Evolutionary conservation across 2,888 invertebrate species (phyloP).

Genomic region (Tyria jacobaeae): DNA sequence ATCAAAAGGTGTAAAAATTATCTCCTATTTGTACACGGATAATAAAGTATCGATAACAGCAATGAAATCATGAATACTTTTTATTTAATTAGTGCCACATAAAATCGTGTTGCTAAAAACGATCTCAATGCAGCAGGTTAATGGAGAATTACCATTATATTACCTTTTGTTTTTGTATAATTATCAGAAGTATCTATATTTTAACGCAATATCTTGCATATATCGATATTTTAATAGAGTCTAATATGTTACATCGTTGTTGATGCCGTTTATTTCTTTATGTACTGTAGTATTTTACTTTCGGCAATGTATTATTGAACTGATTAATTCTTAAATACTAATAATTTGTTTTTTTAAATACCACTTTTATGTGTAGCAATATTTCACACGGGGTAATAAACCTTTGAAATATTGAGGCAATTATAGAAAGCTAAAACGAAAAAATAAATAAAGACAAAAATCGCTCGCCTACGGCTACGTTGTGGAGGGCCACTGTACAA

Average conservation of each 20-base stretch:
- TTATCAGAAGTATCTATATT: background rate
- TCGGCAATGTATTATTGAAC: background rate
- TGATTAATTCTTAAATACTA: background rate
- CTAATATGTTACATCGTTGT: background rate
- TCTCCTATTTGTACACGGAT: slow-evolving; percentile 34
- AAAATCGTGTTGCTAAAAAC: slow-evolving; percentile 32
- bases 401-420: slow-evolving; percentile 74
- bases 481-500: slow-evolving; percentile 82
- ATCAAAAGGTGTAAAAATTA: slow-evolving; percentile 41
- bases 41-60: slow-evolving; percentile 27
- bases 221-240: background rate
- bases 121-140: slow-evolving; percentile 25
- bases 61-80: slow-evolving; percentile 41
- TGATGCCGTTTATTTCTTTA: background rate
- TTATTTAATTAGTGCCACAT: slow-evolving; percentile 35
- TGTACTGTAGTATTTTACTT: background rate
- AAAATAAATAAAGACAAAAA: slow-evolving; percentile 73
- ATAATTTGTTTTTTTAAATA: background rate
- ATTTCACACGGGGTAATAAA: slow-evolving; percentile 68
- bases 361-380: slow-evolving; percentile 50
- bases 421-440: slow-evolving; percentile 72
- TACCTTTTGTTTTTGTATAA: background rate
- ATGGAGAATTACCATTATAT: slow-evolving; percentile 43
- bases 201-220: background rate
- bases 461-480: slow-evolving; percentile 67